phyloP scores from a whole-genome alignment of 2,888 invertebrate species.

The Zaprionus obscuricornis region DNA sequence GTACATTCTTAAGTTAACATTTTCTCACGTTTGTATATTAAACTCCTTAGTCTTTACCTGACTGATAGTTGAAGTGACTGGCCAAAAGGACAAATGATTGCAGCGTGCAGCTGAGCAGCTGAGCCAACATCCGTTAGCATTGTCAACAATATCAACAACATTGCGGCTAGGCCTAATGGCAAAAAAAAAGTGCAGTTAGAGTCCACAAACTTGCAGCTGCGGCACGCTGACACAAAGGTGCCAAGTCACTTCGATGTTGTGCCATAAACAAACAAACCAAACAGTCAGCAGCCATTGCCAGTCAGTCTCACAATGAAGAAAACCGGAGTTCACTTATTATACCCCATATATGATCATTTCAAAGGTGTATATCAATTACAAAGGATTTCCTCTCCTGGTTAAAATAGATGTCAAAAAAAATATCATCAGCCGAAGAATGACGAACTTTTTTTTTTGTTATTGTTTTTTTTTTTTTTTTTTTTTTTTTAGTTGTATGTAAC shows the following conservation, averaged over 20 bases:
- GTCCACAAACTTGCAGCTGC: conserved; percentile 3
- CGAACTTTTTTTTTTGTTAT: no score
- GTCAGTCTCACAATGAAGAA: no score
- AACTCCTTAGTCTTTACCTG: neutral
- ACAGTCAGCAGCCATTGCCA: no score
- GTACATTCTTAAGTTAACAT: neutral
- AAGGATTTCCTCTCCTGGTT: no score
- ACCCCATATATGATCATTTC: no score
- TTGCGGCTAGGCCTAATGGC: conserved; percentile 52
- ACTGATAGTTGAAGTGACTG: no score
- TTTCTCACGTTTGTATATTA: neutral
- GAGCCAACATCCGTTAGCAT: conserved; percentile 68
- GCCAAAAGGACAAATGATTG: conserved; percentile 36
- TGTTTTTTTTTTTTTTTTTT: no score
- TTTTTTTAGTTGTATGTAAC: no score
- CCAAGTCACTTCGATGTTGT: conserved; percentile 51
- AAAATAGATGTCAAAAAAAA: no score
- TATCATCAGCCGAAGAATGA: no score
- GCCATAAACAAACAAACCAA: conserved; percentile 27
- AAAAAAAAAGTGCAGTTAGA: conserved; percentile 70
- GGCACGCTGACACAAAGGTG: conserved; percentile 59
- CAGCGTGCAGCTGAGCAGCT: conserved; percentile 54
- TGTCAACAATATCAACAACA: conserved; percentile 62
- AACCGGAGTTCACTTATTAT: conserved; percentile 8
- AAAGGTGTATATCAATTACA: no score